phyloP scores from a whole-genome alignment of 2,797 vertebrate species.

The Uromys caudimaculatus region DNA sequence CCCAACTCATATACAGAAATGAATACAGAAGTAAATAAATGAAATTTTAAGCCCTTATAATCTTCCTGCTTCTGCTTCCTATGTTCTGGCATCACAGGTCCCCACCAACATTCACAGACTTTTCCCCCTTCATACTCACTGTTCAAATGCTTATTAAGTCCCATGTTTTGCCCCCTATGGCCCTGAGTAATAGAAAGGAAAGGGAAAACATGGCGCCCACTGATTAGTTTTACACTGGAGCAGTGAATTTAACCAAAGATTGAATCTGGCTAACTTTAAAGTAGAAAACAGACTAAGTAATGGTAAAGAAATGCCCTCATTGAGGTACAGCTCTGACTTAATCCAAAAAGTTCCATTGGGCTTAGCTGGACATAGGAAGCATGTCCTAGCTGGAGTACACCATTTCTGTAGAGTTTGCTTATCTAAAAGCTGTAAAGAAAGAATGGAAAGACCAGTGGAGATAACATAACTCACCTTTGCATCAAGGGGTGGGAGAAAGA shows the following conservation, averaged over 20 bases:
- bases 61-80: background rate
- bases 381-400: slow-evolving; percentile 26
- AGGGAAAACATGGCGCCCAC: background rate
- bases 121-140: background rate
- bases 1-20: background rate
- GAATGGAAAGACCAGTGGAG: too few species aligned
- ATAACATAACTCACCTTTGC: background rate
- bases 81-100: background rate
- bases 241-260: slow-evolving; percentile 51
- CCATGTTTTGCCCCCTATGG: background rate
- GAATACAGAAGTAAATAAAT: background rate
- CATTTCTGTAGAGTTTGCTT: background rate
- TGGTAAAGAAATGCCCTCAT: slow-evolving; percentile 61
- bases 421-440: too few species aligned
- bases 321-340: background rate
- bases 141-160: slow-evolving; percentile 15
- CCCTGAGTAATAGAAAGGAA: background rate
- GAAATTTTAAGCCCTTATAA: too few species aligned
- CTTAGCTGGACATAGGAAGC: slow-evolving; percentile 55
- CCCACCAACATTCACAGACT: background rate
- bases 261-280: slow-evolving; percentile 68
- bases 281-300: slow-evolving; percentile 43
- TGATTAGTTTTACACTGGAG: slow-evolving; percentile 50
- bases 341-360: slow-evolving; percentile 58
- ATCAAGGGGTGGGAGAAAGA: background rate